Conservation (phyloP, 2,797 vertebrate genomes). For the Sebastes vulpes region DNA sequence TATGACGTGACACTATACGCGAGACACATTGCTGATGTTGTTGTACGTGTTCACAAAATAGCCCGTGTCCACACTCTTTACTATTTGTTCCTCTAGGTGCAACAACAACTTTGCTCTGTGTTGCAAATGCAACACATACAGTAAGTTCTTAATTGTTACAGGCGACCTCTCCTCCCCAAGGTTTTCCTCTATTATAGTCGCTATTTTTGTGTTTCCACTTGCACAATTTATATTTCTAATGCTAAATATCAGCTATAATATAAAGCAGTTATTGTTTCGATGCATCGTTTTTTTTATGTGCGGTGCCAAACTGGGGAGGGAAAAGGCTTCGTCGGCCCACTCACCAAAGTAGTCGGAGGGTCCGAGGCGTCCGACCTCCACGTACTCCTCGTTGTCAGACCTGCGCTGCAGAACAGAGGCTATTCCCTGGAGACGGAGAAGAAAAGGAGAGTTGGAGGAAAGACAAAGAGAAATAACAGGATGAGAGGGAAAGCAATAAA, state of each 20-base stretch:
- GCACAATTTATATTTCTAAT: neutral
- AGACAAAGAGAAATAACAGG: slow-evolving; percentile 14
- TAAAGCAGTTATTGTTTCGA: neutral
- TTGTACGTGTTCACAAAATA: no score
- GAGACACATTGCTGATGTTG: no score
- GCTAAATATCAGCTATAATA: neutral
- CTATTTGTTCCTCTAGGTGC: no score
- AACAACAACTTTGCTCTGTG: no score
- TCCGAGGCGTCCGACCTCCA: slow-evolving; percentile 95
- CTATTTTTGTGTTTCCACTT: neutral
- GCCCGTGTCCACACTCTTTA: no score
- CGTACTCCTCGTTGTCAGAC: slow-evolving; percentile 95
- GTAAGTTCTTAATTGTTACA: no score
- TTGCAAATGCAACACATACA: no score
- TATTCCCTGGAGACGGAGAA: slow-evolving; percentile 87
- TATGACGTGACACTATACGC: no score
- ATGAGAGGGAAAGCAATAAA: slow-evolving; percentile 11
- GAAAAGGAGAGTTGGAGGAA: slow-evolving; percentile 19
- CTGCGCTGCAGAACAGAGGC: slow-evolving; percentile 96
- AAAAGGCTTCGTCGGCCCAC: slow-evolving; percentile 39
- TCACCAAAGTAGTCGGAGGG: slow-evolving; percentile 98
- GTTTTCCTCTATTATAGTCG: neutral
- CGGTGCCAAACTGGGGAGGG: neutral
- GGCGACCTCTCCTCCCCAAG: no score
- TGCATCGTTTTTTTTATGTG: neutral